Base-by-base conservation (phyloP, 1,140 invertebrate genomes). In the Brachionus asplanchnoidis region DNA sequence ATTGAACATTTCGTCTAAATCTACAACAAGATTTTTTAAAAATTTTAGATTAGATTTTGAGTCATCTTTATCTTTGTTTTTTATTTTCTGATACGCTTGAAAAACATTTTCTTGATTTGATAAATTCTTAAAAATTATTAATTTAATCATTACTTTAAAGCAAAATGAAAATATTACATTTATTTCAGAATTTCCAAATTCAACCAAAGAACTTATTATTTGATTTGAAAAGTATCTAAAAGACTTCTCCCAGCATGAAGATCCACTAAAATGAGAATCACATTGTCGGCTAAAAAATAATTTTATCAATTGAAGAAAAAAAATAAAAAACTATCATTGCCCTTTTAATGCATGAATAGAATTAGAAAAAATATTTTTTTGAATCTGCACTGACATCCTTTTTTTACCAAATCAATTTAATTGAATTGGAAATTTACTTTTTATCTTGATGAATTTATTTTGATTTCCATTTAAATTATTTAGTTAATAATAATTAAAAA, bases 201-300 rank as follows among this genome's bases (percentile, higher is more conserved):
- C 79, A 82, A 82, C 79, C 26, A 82, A 46, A 5, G 79, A 60
- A 36, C 32, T 53, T 11, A 82, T 11, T 11, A 82, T 32, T 26
- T 82, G 32, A 26, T 82, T 82, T 20, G 42, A 23, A n/a, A 65
- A 82, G 40, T 65, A 82, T 40, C n/a, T 46, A 36, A 82, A 82
- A 32, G 79, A 65, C 42, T 82, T 65, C 9, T 68, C 53, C 79
- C 79, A 82, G 17, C 79, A 82, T 20, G 53, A 40, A 12, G 23
- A 11, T 11, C 53, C 79, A 23, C 36, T 65, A 46, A 82, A 82
- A 65, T 82, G 79, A 42, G 79, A 82, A 28, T 82, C 79, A 26
- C 79, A 82, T 60, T 65, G 79, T 7, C 79, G 79, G n/a, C 79
- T 82, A 44, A 44, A 65, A 65, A 66, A 8, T 0, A 65, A 65